Evolutionary conservation across 2,797 vertebrate species (phyloP).

Genomic region (Moxostoma hubbsi): DNA sequence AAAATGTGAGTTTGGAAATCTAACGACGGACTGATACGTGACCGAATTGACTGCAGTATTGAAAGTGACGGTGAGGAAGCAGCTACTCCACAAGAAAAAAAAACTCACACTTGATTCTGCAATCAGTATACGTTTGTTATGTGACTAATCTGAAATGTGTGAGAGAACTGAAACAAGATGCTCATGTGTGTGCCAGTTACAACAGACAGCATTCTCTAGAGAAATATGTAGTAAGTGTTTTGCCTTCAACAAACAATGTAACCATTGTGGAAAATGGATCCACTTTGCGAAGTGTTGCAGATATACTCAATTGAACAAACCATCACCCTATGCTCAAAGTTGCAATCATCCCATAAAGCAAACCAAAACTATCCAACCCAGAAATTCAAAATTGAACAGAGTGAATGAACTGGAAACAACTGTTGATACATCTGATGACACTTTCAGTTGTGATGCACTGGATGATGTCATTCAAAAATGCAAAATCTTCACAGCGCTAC

Average conservation of each 20-base stretch:
- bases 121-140: neutral
- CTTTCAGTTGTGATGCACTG: neutral
- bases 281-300: conserved; percentile 32
- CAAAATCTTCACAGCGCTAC: conserved; percentile 13
- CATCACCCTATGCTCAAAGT: neutral
- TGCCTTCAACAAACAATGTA: conserved; percentile 18
- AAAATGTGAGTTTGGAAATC: no score
- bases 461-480: neutral
- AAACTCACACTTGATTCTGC: no score
- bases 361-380: neutral
- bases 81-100: no score
- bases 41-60: no score
- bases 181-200: neutral
- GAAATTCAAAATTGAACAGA: neutral
- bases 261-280: conserved; percentile 26
- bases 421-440: neutral
- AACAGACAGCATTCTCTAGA: neutral
- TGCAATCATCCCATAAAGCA: neutral
- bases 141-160: neutral
- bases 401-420: conserved; percentile 10
- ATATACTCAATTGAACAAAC: neutral
- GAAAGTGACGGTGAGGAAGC: no score
- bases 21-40: no score
- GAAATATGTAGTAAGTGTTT: neutral
- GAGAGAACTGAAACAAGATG: neutral